Conservation (phyloP, 92 coral and sea anemone genomes). For the Bergia sp. region DNA sequence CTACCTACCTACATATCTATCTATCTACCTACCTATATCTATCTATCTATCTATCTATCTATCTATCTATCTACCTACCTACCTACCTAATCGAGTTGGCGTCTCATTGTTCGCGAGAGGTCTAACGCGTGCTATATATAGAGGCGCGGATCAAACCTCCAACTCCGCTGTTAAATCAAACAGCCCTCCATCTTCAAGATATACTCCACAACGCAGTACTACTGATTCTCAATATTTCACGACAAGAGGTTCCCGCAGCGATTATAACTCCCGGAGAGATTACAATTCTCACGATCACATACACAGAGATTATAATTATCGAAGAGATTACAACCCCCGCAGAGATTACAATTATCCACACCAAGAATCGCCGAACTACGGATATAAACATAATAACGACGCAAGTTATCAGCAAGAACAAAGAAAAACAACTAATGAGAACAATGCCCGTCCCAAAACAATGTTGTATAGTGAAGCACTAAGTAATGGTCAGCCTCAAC, state of each 20-base stretch:
- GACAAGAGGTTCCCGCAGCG: constrained; percentile 21
- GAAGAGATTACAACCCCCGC: constrained; percentile 24
- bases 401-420: not conserved
- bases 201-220: constrained; percentile 8
- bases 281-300: too few relatives aligned
- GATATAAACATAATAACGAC: not conserved
- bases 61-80: too few relatives aligned
- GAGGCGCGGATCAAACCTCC: constrained; percentile 22
- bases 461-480: constrained; percentile 21
- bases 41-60: too few relatives aligned
- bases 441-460: constrained; percentile 22
- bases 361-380: not conserved
- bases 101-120: constrained; percentile 30
- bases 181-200: not conserved
- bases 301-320: constrained; percentile 11
- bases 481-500: constrained; percentile 8
- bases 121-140: constrained; percentile 40
- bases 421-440: constrained; percentile 5
- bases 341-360: too few relatives aligned
- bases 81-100: constrained; percentile 33
- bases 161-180: not conserved
- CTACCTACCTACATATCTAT: too few relatives aligned
- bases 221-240: constrained; percentile 8
- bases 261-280: constrained; percentile 16
- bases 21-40: too few relatives aligned